Percentiles rank a stretch among this genome's conserved stretches.
Conservation (phyloP, 2,888 invertebrate genomes). For the Cordylochernes scorpioides region DNA sequence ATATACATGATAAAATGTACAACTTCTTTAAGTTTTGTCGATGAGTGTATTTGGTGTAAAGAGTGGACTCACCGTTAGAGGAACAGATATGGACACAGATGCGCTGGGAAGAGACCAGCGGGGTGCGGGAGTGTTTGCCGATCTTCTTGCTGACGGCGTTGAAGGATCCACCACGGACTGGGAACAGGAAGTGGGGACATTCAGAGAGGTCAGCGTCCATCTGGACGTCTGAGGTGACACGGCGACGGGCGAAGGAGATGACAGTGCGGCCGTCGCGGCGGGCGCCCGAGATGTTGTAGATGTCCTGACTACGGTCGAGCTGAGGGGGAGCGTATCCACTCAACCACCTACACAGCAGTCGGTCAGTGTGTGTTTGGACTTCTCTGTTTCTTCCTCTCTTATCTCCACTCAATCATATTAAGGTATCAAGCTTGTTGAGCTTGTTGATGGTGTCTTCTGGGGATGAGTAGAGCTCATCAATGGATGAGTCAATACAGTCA, state of each 20-base stretch:
- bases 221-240: slow-evolving; percentile 37
- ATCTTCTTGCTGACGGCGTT: slow-evolving; percentile 58
- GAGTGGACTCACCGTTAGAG: background rate
- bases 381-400: no score
- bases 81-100: slow-evolving; percentile 53
- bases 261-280: slow-evolving; percentile 46
- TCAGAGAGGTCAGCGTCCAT: slow-evolving; percentile 48
- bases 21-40: no score
- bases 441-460: no score
- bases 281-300: slow-evolving; percentile 40
- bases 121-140: slow-evolving; percentile 43
- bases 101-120: slow-evolving; percentile 40
- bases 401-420: no score
- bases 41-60: background rate
- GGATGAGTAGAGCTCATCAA: no score
- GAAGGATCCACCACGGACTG: slow-evolving; percentile 50
- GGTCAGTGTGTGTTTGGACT: background rate
- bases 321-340: slow-evolving; percentile 33
- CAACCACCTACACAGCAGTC: slow-evolving; percentile 36
- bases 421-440: no score
- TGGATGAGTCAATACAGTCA: no score
- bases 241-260: slow-evolving; percentile 45
- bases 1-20: no score
- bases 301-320: slow-evolving; percentile 43
- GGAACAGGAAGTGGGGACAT: slow-evolving; percentile 63